phyloP scores from a whole-genome alignment of 2,113 vertebrate genomes.

The Deroptyus accipitrinus region DNA sequence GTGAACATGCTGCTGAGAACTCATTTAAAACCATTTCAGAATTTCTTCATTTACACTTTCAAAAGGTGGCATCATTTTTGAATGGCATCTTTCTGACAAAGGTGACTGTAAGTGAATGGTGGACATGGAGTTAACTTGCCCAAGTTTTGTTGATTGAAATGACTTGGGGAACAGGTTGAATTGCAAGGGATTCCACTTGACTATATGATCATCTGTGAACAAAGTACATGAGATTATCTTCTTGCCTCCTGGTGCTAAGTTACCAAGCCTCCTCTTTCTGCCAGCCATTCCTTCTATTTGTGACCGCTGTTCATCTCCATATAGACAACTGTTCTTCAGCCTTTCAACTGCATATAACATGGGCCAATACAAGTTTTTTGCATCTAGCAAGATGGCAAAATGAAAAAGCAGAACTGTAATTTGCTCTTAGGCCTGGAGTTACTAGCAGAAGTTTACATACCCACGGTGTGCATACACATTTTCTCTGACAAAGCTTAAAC shows the following conservation, averaged over 20 bases:
- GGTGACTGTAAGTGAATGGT: background rate
- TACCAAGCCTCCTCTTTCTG: background rate
- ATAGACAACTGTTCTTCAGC: background rate
- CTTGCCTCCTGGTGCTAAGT: background rate
- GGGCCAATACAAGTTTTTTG: background rate
- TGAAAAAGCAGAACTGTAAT: background rate
- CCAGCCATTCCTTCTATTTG: background rate
- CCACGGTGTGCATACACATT: no score
- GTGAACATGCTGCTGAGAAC: background rate
- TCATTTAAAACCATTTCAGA: background rate
- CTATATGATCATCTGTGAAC: background rate
- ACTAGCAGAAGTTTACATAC: background rate
- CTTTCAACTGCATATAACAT: background rate
- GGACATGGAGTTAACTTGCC: background rate
- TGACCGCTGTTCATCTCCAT: background rate
- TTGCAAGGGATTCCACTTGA: background rate
- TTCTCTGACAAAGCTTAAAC: background rate
- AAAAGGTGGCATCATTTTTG: background rate
- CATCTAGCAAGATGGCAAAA: background rate
- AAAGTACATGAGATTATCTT: background rate
- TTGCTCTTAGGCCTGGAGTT: background rate
- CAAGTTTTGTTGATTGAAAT: background rate
- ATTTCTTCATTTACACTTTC: background rate
- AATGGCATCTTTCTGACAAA: background rate
- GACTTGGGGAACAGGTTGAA: background rate